A percentile compares a stretch with the other conserved stretches of the same genome.
These are phyloP conservation scores for Acromyrmex charruanus DNA, from an alignment of 1,140 invertebrate genomes.

Conservation along the genomic window DNA sequence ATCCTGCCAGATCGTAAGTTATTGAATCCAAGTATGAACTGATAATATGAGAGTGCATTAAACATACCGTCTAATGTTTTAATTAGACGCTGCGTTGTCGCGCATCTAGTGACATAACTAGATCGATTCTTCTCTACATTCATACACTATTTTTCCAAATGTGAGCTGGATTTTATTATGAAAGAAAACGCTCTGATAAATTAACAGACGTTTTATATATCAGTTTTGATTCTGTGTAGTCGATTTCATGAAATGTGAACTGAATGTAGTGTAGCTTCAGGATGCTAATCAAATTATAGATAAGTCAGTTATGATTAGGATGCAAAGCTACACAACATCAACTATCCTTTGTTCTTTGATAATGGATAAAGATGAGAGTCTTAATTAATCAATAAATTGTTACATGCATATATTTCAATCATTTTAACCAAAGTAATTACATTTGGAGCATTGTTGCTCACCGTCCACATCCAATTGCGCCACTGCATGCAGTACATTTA, in stretches of 20 bases:
- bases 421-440: constrained; percentile 25
- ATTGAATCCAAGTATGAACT: constrained; percentile 22
- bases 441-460: not conserved
- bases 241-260: not conserved
- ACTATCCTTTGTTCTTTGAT: not conserved
- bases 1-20: constrained; percentile 74
- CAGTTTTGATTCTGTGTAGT: constrained; percentile 11
- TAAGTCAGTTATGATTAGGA: not conserved
- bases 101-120: constrained; percentile 24
- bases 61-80: constrained; percentile 81
- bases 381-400: constrained; percentile 30
- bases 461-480: not conserved
- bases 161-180: not conserved
- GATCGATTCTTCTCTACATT: no score
- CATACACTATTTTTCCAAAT: not conserved
- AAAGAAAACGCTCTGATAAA: not conserved
- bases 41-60: constrained; percentile 12
- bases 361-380: not conserved
- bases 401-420: not conserved
- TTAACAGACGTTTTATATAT: not conserved
- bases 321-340: not conserved
- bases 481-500: not conserved
- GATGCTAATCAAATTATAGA: not conserved
- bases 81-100: constrained; percentile 77
- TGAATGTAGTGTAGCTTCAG: not conserved